These are phyloP conservation scores for Cephus pygmeus DNA, from an alignment of 2,888 invertebrate genomes.

Conservation along the genomic window DNA sequence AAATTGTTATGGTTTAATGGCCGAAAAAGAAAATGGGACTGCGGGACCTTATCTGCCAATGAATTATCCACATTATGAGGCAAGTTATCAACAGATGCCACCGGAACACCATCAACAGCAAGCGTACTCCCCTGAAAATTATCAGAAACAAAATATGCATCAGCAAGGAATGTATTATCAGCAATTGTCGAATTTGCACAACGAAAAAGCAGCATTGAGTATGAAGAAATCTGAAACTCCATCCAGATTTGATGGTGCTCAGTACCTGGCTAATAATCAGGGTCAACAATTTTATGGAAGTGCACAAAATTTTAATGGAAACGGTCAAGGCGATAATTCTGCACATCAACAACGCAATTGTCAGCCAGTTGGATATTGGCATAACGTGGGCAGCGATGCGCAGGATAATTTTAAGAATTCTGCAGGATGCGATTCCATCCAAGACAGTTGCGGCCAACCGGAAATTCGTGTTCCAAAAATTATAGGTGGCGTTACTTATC, in stretches of 20 bases:
- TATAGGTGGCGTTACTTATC: constrained; percentile 51
- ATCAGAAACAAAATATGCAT: neutral
- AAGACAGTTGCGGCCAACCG: constrained; percentile 19
- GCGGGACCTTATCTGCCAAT: constrained; percentile 9
- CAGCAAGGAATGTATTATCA: neutral
- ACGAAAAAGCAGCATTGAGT: neutral
- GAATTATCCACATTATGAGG: neutral
- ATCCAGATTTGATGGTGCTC: neutral
- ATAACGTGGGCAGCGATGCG: too few species aligned
- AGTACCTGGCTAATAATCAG: neutral
- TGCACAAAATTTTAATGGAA: neutral
- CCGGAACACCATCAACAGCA: constrained; percentile 29
- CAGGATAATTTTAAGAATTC: neutral
- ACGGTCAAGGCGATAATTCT: too few species aligned
- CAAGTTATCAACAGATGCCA: constrained; percentile 32
- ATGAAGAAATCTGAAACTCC: neutral
- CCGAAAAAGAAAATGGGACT: constrained; percentile 40
- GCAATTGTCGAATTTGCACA: neutral
- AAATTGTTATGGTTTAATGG: constrained; percentile 26
- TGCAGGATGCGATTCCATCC: neutral
- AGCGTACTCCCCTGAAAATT: neutral
- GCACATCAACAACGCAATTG: too few species aligned
- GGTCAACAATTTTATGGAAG: neutral
- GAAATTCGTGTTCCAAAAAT: constrained; percentile 43
- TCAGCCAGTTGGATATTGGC: too few species aligned